These are phyloP conservation scores for Caenorhabditis becei DNA, from an alignment of 2,888 invertebrate genomes.

Conservation along the genomic window DNA sequence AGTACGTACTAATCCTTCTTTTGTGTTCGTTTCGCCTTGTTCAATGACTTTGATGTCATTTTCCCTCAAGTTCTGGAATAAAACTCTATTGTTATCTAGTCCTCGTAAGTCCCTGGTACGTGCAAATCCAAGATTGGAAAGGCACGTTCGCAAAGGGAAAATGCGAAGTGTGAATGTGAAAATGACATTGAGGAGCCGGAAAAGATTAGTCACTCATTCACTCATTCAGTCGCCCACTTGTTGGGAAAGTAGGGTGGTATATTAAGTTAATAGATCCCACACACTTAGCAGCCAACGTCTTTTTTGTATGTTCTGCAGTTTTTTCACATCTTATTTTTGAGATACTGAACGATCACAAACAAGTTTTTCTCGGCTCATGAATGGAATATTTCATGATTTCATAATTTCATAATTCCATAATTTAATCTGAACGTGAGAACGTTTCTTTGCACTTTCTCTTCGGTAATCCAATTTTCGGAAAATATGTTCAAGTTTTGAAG, in stretches of 20 bases:
- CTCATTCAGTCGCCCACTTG: constrained; percentile 4
- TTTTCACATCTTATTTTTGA: neutral
- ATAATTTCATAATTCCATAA: constrained; percentile 15
- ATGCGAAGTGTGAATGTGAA: neutral
- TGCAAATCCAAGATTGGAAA: constrained; percentile 4
- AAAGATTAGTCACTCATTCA: neutral
- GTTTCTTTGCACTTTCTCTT: constrained; percentile 3
- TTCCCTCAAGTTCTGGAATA: constrained; percentile 48
- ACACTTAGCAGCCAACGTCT: neutral
- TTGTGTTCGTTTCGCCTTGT: constrained; percentile 46
- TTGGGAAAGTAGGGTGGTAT: neutral
- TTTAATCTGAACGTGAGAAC: constrained; percentile 4
- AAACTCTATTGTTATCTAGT: neutral
- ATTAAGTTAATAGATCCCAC: neutral
- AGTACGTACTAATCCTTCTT: constrained; percentile 53
- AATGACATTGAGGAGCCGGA: neutral
- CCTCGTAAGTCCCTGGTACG: constrained; percentile 5
- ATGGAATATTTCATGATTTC: constrained; percentile 21
- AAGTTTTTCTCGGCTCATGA: neutral
- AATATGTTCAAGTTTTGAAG: neutral
- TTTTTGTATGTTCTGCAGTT: neutral
- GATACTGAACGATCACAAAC: neutral
- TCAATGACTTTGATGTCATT: constrained; percentile 58
- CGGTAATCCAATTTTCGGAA: neutral
- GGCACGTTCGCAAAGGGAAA: neutral